phyloP scores from a whole-genome alignment of 1,140 invertebrate species.

The Ips typographus region DNA sequence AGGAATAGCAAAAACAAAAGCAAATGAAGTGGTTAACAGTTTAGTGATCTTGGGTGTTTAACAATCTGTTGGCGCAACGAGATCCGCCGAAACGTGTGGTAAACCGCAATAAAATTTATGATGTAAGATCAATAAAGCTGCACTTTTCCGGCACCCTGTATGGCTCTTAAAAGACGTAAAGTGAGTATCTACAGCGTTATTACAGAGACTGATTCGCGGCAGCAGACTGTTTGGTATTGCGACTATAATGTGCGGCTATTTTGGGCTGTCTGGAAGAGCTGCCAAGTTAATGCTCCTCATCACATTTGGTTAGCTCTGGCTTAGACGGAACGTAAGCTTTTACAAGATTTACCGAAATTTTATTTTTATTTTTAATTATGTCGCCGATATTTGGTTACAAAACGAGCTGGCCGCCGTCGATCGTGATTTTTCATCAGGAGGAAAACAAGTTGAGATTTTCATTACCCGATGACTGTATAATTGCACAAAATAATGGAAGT shows the following conservation, averaged over 20 bases:
- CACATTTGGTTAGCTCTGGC: constrained; percentile 28
- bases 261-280: constrained; percentile 47
- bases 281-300: constrained; percentile 46
- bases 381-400: constrained; percentile 30
- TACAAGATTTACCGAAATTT: constrained; percentile 31
- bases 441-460: too few relatives aligned
- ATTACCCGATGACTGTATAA: too few relatives aligned
- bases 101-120: neutral
- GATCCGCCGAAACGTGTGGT: neutral
- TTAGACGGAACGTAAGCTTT: constrained; percentile 29
- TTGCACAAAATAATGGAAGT: too few relatives aligned
- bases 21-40: too few relatives aligned
- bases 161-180: constrained; percentile 21
- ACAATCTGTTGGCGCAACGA: too few relatives aligned
- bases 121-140: constrained; percentile 3
- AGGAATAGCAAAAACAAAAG: too few relatives aligned
- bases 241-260: constrained; percentile 48
- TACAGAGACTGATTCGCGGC: constrained; percentile 21
- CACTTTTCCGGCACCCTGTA: constrained; percentile 10
- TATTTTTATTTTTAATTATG: constrained; percentile 31
- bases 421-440: too few relatives aligned
- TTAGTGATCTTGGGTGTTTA: too few relatives aligned
- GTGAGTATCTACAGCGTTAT: constrained; percentile 28
- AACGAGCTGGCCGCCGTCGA: constrained; percentile 1
- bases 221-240: constrained; percentile 50